A percentile compares a stretch with the other conserved stretches of the same genome.
Evolutionary conservation across 2,113 vertebrate species (phyloP).

Genomic region (Thomomys bottae): DNA sequence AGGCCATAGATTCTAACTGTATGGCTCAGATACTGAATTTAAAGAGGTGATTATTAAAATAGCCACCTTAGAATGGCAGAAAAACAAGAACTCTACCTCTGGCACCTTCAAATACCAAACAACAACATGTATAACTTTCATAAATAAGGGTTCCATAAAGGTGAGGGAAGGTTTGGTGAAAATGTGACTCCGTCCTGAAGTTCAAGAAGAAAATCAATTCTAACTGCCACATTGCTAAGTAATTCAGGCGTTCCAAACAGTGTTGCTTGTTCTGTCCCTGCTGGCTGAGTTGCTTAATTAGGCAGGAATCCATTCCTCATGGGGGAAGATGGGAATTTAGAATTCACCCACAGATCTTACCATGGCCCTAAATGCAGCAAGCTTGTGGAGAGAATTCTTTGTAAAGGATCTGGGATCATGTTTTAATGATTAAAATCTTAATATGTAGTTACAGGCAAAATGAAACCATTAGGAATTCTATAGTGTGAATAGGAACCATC

Average conservation of each 20-base stretch:
- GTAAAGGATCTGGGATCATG: background rate
- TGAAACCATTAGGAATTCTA: background rate
- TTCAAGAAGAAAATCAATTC: slow-evolving; percentile 31
- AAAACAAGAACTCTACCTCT: slow-evolving; percentile 39
- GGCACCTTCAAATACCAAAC: slow-evolving; percentile 46
- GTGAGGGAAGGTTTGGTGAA: background rate
- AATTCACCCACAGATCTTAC: background rate
- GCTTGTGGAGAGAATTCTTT: background rate
- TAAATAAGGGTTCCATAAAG: background rate
- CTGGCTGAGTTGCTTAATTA: background rate
- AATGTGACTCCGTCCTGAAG: background rate
- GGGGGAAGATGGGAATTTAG: background rate
- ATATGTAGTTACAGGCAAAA: background rate
- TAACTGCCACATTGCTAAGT: background rate
- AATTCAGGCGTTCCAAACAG: background rate
- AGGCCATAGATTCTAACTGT: slow-evolving; percentile 44
- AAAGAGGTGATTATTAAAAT: slow-evolving; percentile 68
- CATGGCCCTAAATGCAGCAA: background rate
- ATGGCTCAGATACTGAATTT: slow-evolving; percentile 29
- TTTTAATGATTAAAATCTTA: slow-evolving; percentile 11
- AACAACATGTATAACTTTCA: slow-evolving; percentile 10
- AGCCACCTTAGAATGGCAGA: slow-evolving; percentile 64
- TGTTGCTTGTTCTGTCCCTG: background rate
- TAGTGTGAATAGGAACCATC: background rate
- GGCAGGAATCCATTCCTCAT: background rate